phyloP scores from a whole-genome alignment of 2,113 vertebrate genomes.

The Glaucidium brasilianum region DNA sequence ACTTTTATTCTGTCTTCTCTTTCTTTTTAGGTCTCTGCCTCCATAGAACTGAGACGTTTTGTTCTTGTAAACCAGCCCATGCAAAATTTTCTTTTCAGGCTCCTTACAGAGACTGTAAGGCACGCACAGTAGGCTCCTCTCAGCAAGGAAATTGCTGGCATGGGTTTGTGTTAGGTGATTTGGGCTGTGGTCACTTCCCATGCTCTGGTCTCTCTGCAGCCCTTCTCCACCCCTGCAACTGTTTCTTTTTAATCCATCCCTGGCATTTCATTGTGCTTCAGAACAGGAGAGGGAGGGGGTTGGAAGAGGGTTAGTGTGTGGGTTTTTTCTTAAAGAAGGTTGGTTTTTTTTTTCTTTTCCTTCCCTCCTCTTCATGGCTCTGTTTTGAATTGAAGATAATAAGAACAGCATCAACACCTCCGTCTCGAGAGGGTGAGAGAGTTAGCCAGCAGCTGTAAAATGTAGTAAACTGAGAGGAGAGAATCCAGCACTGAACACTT shows the following conservation, averaged over 20 bases:
- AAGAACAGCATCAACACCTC: neutral
- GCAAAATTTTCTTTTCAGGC: conserved; percentile 13
- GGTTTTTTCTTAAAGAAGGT: neutral
- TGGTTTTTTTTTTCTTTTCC: no score
- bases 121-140: neutral
- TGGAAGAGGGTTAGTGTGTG: neutral
- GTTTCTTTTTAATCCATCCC: neutral
- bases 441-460: conserved; percentile 14
- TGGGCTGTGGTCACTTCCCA: neutral
- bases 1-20: neutral
- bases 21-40: neutral
- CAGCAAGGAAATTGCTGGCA: neutral
- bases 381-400: neutral
- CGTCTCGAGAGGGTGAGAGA: neutral
- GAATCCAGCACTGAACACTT: neutral
- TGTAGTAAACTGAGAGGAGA: neutral
- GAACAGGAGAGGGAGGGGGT: neutral
- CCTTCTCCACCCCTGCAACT: neutral
- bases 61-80: conserved; percentile 8
- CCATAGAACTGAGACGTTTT: neutral
- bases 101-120: neutral
- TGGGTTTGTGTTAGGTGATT: neutral
- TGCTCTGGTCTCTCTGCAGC: neutral
- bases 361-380: neutral
- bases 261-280: neutral